Evolutionary conservation across 2,797 vertebrate genomes (phyloP), one percentile per base, ranked within the genome.

Genomic region (Eleutherodactylus coqui): DNA sequence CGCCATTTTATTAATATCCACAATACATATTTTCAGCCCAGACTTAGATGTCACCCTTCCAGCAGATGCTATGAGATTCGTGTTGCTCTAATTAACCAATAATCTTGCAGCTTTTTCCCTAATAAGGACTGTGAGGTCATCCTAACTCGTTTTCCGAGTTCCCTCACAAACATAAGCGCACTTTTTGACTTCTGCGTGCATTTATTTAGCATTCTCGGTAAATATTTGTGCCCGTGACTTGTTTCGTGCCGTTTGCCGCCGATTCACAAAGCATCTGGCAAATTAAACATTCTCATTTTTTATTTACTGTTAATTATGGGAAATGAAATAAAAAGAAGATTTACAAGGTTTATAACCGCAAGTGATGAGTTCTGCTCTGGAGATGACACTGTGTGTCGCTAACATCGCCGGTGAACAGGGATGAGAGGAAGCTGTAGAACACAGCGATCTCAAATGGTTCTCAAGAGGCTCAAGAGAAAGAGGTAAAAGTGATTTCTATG

Each of bases 241-340:
- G 11, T 58, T 60, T 27, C 4, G 49, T 4, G 51, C 24, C 32
- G 1, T 41, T 78, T 55, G 34, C 51, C 14, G 51, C 51, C 2
- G 34, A 58, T 82, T 19, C 21, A 17, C 32, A 2, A 58, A 72
- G 67, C 67, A 58, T 82, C 80, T 72, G 67, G 64, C 49, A 58
- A 73, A 82, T 82, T 24, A 58, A 58, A 58, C 27, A 53, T 55
- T 82, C 34, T 11, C 1, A 29, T 82, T 55, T 53, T 43, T 17
- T 49, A 82, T 79, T 79, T 41, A 38, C 64, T 27, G 49, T 58
- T 73, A 73, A 82, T 73, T 82, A 82, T 82, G 67, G 70, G 21
- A 82, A n/a, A 72, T 73, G 73, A 58, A 73, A 53, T 72, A 8
- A 82, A n/a, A 58, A 82, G 14, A 43, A 72, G 64, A 82, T 73